Conservation (phyloP, 2,888 invertebrate species). For the Molorchus minor region DNA sequence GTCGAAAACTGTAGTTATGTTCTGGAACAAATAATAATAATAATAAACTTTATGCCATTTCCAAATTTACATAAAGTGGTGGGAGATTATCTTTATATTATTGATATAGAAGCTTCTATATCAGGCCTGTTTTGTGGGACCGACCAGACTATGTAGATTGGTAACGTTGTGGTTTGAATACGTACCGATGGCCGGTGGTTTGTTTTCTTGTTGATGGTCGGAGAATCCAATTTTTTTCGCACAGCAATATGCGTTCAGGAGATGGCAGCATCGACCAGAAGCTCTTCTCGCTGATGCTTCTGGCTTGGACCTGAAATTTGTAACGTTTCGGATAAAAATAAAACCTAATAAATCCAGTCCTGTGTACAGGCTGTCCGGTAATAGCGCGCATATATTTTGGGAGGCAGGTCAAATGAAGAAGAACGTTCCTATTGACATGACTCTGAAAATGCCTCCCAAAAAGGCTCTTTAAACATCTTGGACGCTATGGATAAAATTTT, state of each 20-base stretch:
- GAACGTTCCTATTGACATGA: too few relatives aligned
- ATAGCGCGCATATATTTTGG: too few relatives aligned
- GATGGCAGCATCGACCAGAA: conserved; percentile 62
- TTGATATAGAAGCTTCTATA: too few relatives aligned
- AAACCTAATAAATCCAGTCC: too few relatives aligned
- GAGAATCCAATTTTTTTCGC: conserved; percentile 60
- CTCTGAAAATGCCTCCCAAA: too few relatives aligned
- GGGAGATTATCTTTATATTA: too few relatives aligned
- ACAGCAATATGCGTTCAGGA: conserved; percentile 58
- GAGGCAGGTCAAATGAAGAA: too few relatives aligned
- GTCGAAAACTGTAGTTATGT: conserved; percentile 78
- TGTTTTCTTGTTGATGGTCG: conserved; percentile 39
- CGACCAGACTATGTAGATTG: background rate
- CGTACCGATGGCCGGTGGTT: conserved; percentile 45
- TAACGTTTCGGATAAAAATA: too few relatives aligned
- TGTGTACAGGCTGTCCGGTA: too few relatives aligned
- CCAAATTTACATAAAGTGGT: too few relatives aligned
- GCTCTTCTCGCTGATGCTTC: conserved; percentile 68
- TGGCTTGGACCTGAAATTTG: conserved; percentile 68
- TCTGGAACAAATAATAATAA: conserved; percentile 63
- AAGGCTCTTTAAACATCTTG: too few relatives aligned
- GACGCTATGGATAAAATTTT: too few relatives aligned
- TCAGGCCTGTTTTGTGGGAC: background rate
- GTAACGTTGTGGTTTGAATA: background rate
- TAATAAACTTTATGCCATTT: conserved; percentile 1